Evolutionary conservation across 2,797 vertebrate species (phyloP).

Genomic region (Coccyzus lansbergi): DNA sequence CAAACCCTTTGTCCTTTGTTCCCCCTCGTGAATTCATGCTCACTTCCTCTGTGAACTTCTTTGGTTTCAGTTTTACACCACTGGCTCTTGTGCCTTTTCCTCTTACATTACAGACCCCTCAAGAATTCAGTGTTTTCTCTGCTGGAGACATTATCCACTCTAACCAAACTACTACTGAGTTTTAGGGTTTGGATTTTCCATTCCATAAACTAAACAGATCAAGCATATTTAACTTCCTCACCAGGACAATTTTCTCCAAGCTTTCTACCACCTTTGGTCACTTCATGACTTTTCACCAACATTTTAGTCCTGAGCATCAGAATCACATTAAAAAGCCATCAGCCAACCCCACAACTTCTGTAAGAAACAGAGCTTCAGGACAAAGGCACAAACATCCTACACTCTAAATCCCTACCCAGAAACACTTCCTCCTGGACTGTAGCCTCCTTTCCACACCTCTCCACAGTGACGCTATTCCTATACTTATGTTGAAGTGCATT

Average conservation of each 20-base stretch:
- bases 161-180: neutral
- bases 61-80: neutral
- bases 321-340: neutral
- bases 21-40: neutral
- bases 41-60: neutral
- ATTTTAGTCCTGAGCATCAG: neutral
- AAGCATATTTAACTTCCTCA: neutral
- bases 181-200: neutral
- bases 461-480: neutral
- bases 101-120: neutral
- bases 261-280: neutral
- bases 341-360: neutral
- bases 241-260: neutral
- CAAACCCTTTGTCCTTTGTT: neutral
- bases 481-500: neutral
- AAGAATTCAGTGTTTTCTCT: neutral
- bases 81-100: neutral
- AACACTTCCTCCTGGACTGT: neutral
- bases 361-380: neutral
- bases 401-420: neutral
- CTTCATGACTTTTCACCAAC: neutral
- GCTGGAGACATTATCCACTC: fast-evolving
- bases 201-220: neutral
- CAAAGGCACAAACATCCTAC: neutral
- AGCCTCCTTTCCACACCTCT: neutral